Evolutionary conservation across 2,888 invertebrate species (phyloP).

Genomic region (Ferdinandea cuprea): DNA sequence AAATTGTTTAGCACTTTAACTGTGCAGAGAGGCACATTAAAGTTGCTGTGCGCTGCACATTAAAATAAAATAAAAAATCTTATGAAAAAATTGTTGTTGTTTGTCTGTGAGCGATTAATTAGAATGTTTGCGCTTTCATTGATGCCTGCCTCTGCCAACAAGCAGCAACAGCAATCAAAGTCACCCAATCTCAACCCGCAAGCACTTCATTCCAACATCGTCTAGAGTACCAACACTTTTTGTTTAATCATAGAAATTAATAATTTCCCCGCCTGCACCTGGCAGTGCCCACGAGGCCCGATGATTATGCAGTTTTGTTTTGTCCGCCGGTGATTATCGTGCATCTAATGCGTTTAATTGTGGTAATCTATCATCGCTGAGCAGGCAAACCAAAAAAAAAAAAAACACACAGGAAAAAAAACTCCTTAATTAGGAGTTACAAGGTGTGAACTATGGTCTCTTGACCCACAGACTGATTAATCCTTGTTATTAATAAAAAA

Average conservation of each 20-base stretch:
- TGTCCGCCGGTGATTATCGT: conserved; percentile 63
- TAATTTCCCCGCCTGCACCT: conserved; percentile 38
- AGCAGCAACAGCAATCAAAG: not conserved
- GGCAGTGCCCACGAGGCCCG: conserved; percentile 20
- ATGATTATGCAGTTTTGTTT: conserved; percentile 72
- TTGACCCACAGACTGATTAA: conserved; percentile 38
- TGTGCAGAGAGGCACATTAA: not conserved
- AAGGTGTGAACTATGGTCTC: conserved; percentile 60
- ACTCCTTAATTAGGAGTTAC: conserved; percentile 55
- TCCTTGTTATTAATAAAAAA: conserved; percentile 47
- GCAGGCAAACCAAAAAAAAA: conserved; percentile 14
- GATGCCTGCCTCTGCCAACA: too few species aligned
- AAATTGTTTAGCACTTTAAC: conserved; percentile 59
- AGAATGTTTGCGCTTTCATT: conserved; percentile 57
- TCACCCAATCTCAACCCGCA: conserved; percentile 20
- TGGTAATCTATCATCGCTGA: conserved; percentile 57
- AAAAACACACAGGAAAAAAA: conserved; percentile 9
- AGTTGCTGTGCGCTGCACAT: conserved; percentile 16
- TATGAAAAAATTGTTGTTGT: not conserved
- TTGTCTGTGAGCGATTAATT: conserved; percentile 50
- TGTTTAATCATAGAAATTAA: conserved; percentile 69
- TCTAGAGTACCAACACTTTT: conserved; percentile 53
- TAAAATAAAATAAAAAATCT: conserved; percentile 7
- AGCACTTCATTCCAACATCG: conserved; percentile 26
- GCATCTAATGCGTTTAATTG: conserved; percentile 71